Evolutionary conservation across 1,140 invertebrate genomes (phyloP), one percentile per base, ranked within the genome.

Genomic region (Aphidius gifuensis): DNA sequence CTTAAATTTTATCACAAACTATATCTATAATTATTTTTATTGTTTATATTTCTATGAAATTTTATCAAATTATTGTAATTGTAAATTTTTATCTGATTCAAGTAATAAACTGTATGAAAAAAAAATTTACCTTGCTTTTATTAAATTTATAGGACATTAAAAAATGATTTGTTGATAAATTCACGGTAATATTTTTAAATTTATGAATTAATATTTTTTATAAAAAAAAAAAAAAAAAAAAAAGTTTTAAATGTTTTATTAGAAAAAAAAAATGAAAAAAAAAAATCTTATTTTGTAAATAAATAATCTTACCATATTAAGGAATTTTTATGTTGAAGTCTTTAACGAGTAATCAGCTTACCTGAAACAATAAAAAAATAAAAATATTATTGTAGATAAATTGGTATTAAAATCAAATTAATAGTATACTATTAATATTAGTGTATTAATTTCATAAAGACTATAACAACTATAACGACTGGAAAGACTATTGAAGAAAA

Each of bases 331-430:
- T 32, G 11, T 38, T n/a, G 23, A 40, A 16, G 6, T n/a, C 6
- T 40, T 40, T 58, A 21, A 38, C 9, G 9, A 32, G 46, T 11
- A 58, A 47, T 58, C 57, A 38, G 53, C 53, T 58, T 58, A 58
- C 57, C 57, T 49, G 38, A 8, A 49, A 49, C 44, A 58, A n/a
- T 48, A 58, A 57, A 57, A 40, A 58, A 58, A 47, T 47, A 58
- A 58, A 58, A 23, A 46, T 46, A 38, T 58, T 42, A 56, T 43
- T 56, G 2, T 4, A 9, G n/a, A 56, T 9, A 42, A 16, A 43
- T 6, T 45, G 43, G 21, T 21, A 11, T n/a, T 56, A 42, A 6
- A 49, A 16, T 21, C 50, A n/a, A 49, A 16, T 49, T 32, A 53
- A 39, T 53, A 9, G 6, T 9, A 11, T 16, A 55, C 16, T 23